Conservation (phyloP, 30 jellyfish, hydroid and myxozoan genomes). For the Aurelia aurita region DNA sequence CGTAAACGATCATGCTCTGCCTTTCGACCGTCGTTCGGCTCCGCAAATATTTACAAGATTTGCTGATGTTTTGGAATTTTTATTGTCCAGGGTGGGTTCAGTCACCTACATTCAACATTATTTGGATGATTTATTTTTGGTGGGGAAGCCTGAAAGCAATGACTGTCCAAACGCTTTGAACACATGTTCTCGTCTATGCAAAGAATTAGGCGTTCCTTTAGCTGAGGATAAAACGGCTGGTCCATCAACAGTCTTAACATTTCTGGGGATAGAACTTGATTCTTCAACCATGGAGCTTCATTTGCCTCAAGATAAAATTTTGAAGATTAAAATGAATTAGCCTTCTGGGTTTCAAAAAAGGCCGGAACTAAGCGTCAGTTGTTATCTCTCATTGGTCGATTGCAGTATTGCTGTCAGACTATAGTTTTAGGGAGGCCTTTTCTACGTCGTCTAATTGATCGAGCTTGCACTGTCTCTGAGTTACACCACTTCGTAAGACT, state of each 20-base stretch:
- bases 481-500: constrained; percentile 27
- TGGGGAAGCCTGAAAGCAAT: background rate
- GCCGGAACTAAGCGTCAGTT: constrained; percentile 67
- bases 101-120: background rate
- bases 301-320: constrained; percentile 59
- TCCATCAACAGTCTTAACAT: constrained; percentile 56
- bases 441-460: constrained; percentile 38
- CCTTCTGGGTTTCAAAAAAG: no score
- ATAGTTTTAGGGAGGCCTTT: no score
- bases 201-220: constrained; percentile 5
- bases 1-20: no score
- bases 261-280: constrained; percentile 65
- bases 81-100: background rate
- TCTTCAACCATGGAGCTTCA: constrained; percentile 29
- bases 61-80: background rate
- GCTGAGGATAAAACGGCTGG: constrained; percentile 72
- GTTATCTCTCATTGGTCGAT: constrained; percentile 54
- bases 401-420: constrained; percentile 79
- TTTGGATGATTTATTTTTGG: constrained; percentile 16
- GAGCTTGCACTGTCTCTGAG: constrained; percentile 52
- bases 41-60: background rate
- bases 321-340: constrained; percentile 15
- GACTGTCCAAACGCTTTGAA: background rate
- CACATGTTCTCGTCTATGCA: background rate
- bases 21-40: background rate